Base-by-base conservation (phyloP, 1,140 invertebrate species). In the Drosophila obscura region DNA sequence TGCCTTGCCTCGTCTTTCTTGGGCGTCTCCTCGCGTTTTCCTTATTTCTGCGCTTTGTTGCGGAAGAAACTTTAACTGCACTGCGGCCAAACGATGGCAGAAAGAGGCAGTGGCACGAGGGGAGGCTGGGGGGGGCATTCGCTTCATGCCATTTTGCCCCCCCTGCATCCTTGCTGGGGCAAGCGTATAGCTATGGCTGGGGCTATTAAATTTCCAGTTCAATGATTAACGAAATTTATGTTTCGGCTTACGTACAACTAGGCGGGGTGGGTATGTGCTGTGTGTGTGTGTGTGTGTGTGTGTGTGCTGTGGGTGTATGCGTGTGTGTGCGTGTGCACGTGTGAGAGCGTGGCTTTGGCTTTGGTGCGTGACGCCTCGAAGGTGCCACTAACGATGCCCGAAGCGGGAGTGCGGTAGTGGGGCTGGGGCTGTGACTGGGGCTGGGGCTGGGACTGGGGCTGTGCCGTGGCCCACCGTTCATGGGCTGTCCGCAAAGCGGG, bases 171-270 rank as follows among this genome's bases (percentile, higher is more conserved):
- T 41, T 56, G 31, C 26, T 41, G 46, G 28, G 48, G 62, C 22
- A 39, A 19, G 19, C 22, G 46, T 55, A 51, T 60, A 58, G 80
- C 76, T 77, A 66, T 82, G 82, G 74, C 83, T 82, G 76, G 78
- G 11, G 82, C 82, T 87, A 87, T 87, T 87, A 87, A 87, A 87
- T 87, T 87, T 87, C 78, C 82, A 87, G 82, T 88, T 87, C 83
- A 87, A 87, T 87, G 82, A 87, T 88, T 87, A 87, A 87, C 82
- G 83, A 87, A 87, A 87, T 87, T 87, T 87, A 87, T 87, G 82
- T 87, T 88, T 87, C 83, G 69, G 83, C 74, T 87, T 87, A 87
- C 62, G 53, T 75, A 65, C 58, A 69, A 69, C 66, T 79, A 78
- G 44, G 67, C 44, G 53, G 39, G 19, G 1, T 1, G 19, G 19